Evolutionary conservation across 2,888 invertebrate species (phyloP), one percentile per base, ranked within the genome.

Genomic region (Chymomyza caudatula): DNA sequence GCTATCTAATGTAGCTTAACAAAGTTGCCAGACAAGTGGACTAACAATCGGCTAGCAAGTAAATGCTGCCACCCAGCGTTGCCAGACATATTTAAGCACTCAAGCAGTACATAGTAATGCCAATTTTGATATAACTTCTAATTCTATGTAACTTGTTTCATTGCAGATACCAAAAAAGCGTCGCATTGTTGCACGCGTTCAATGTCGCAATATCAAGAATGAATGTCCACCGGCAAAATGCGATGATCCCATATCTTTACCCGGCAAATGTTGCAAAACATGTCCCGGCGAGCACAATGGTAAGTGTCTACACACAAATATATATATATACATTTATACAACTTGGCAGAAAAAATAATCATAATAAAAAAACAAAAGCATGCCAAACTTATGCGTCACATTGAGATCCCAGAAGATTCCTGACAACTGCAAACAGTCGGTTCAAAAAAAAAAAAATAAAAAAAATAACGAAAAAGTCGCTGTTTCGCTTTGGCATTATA

Each of bases 201-300:
- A 95, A 80, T 98, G 98, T 90, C 93, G 95, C 77, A 97, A 97
- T 89, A 96, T 98, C 74, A 97, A 97, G 91, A 95, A 95, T 88
- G 96, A 97, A 88, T 98, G 98, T 88, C 97, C 97, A 5, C 95
- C 95, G 84, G 94, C 96, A 17, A 93, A 93, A 17, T 98, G 98
- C 90, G 95, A 95, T 71, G 95, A 96, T 78, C 97, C 97, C 0
- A 94, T 96, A 47, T 92, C 96, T 65, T 91, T 95, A 73, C 95
- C 96, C 19, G 96, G 96, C 73, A 93, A 95, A 84, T 98, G 98
- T 91, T 98, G 98, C 92, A 98, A 97, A 92, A 94, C 95, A 4
- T 98, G 98, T 88, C 96, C 96, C 5, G 96, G 95, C 73, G 95
- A 96, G 86, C 87, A 91, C 68, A 92, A 92, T 89, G 93, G 95